phyloP scores from a whole-genome alignment of 2,797 vertebrate genomes.

The Syndactyla subalaris region DNA sequence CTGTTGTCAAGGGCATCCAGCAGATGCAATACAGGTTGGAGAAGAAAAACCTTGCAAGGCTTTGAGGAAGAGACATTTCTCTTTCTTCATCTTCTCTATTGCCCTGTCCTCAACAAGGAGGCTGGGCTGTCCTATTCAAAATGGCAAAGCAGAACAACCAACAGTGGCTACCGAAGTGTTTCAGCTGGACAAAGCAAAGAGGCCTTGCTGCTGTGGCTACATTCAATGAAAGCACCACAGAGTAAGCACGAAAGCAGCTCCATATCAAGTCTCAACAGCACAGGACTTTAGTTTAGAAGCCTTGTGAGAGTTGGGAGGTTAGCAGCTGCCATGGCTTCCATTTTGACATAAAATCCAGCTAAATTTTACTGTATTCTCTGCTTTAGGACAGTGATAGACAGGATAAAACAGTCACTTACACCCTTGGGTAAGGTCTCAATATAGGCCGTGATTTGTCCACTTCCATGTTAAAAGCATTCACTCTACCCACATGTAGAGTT shows the following conservation, averaged over 20 bases:
- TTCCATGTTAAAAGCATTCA: not conserved
- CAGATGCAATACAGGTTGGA: slow-evolving; percentile 6
- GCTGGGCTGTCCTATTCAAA: not conserved
- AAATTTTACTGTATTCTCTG: not conserved
- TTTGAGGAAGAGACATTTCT: not conserved
- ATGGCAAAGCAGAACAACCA: not conserved
- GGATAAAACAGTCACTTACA: not conserved
- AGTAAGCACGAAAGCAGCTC: not conserved
- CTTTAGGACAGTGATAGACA: not conserved
- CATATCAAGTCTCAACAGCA: not conserved
- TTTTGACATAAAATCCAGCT: not conserved
- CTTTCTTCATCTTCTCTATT: not conserved
- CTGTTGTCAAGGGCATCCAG: slow-evolving; percentile 42
- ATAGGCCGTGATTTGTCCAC: not conserved
- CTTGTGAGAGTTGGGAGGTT: not conserved
- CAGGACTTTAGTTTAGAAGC: not conserved
- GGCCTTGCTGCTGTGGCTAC: not conserved
- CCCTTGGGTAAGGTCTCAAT: not conserved
- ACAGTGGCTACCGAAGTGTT: not conserved
- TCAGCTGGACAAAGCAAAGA: not conserved
- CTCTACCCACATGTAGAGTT: not conserved
- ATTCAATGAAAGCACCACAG: not conserved
- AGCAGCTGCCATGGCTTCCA: not conserved
- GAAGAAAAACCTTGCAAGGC: not conserved
- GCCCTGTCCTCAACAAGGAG: not conserved